Evolutionary conservation across 2,888 invertebrate species (phyloP), one percentile per base, ranked within the genome.

Genomic region (Dryocosmus kuriphilus): DNA sequence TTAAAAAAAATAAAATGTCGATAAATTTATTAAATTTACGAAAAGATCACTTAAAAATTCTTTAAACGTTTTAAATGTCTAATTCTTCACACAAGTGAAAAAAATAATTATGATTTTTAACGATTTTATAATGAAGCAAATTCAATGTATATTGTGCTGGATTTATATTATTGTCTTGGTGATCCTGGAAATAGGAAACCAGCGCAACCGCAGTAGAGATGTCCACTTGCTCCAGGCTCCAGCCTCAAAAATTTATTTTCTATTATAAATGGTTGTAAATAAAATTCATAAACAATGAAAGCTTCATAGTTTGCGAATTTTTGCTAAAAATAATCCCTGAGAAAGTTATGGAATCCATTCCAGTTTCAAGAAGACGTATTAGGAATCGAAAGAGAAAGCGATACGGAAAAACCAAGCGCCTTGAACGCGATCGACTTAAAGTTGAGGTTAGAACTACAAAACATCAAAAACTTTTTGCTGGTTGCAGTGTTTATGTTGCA

Each of bases 381-480:
- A 86, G 80, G 77, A 87, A 78, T 76, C 85, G 86, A 1, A 89
- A 81, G 75, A 85, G 84, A 63, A 88, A 84, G 75, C 85, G 85
- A 77, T 85, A 85, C 51, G 62, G 24, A 67, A 86, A 80, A n/a
- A 87, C 85, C 61, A 87, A 85, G 60, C 86, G 86, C 30, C 85
- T 83, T 5, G 84, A 86, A n/a, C 84, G 86, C 71, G 63, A 80
- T 4, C 16, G 46, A 51, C 5, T 51, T 0, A 86, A 85, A 74
- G 82, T 88, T 77, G 88, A 90, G 89, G 90, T 90, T 90, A 90
- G 62, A 67, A 81, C 79, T 14, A 35, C 79, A 2, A 86, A 85
- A 81, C 85, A 82, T 78, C 82, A 83, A 22, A 85, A 77, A 65
- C 41, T 77, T 35, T 16, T 80, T 16, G 27, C 74, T 0, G 83